These are phyloP conservation scores for Petrocephalus sullivani DNA, from an alignment of 2,797 vertebrate species.

Conservation along the genomic window DNA sequence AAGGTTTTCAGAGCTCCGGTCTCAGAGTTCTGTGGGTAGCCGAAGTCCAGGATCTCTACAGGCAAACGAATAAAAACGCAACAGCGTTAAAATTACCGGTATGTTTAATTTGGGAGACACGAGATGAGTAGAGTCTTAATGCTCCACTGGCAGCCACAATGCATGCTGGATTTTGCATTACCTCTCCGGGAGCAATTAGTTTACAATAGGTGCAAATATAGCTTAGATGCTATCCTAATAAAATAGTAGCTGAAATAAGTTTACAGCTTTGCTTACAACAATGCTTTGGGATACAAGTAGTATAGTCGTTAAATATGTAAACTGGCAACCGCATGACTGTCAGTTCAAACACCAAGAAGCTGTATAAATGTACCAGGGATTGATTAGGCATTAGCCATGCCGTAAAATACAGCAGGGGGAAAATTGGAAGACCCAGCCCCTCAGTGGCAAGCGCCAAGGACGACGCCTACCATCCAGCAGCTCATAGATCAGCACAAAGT, in stretches of 20 bases:
- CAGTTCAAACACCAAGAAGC: neutral
- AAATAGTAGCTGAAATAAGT: neutral
- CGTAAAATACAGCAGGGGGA: neutral
- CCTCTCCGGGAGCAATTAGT: neutral
- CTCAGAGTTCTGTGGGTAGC: slow-evolving; percentile 98
- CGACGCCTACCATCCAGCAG: slow-evolving; percentile 80
- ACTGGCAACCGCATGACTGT: neutral
- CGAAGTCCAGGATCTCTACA: slow-evolving; percentile 97
- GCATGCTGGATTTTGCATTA: neutral
- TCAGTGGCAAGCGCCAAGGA: neutral
- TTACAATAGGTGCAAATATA: neutral
- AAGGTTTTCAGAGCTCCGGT: slow-evolving; percentile 98
- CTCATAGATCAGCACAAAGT: slow-evolving; percentile 98
- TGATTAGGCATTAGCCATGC: neutral
- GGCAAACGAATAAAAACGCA: neutral
- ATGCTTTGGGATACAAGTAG: neutral
- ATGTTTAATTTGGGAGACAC: neutral
- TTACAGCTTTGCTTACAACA: neutral
- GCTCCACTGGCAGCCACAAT: neutral
- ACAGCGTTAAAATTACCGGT: neutral
- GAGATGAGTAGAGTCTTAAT: neutral
- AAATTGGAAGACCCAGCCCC: neutral
- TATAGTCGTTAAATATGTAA: neutral
- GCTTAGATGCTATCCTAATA: neutral
- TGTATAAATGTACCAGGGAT: neutral